Base-by-base conservation (phyloP, 1,140 invertebrate genomes). In the Papilio helenus region DNA sequence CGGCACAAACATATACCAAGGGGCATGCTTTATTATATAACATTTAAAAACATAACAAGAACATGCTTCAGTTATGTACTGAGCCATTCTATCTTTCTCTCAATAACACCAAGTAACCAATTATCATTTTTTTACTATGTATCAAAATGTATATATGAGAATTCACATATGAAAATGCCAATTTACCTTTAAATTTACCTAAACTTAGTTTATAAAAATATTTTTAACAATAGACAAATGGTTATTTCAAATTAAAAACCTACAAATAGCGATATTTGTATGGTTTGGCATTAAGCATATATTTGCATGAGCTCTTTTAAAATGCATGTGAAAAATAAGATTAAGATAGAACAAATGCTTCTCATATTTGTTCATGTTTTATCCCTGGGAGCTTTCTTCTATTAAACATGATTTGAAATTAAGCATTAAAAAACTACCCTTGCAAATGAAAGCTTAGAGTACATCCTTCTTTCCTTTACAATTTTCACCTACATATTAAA, bases 1-100 rank as follows among this genome's bases (percentile, higher is more conserved):
- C 89, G 88, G 87, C 87, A 93, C 89, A 92, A 61, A 49, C 79
- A 85, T 49, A 71, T 51, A 77, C 49, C 55, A 39, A 42, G 51
- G 76, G 51, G 61, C 83, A 84, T 83, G 79, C 80, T 81, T 61
- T 42, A 76, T 58, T 61, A 18, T 16, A 76, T 61, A 34, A 76
- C 51, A 76, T 76, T 26, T 34, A 51, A 76, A 76, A 76, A 29
- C 51, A 76, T 76, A 76, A 29, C 51, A 42, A 23, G 23, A 55
- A 77, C 74, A 77, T 77, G 74, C 74, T 77, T 20, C 74, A 77
- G 51, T 77, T 77, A 77, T 77, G 18, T 58, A 77, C 74, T 77
- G 74, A 77, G 74, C 74, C 74, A 77, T 77, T 77, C 74, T 61
- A 77, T 76, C 12, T 20, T 61, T 55, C 23, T 61, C 58, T n/a